A percentile compares a stretch with the other conserved stretches of the same genome.
These are phyloP conservation scores for Campylorhamphus procurvoides DNA, from an alignment of 2,113 vertebrate genomes.

Conservation along the genomic window DNA sequence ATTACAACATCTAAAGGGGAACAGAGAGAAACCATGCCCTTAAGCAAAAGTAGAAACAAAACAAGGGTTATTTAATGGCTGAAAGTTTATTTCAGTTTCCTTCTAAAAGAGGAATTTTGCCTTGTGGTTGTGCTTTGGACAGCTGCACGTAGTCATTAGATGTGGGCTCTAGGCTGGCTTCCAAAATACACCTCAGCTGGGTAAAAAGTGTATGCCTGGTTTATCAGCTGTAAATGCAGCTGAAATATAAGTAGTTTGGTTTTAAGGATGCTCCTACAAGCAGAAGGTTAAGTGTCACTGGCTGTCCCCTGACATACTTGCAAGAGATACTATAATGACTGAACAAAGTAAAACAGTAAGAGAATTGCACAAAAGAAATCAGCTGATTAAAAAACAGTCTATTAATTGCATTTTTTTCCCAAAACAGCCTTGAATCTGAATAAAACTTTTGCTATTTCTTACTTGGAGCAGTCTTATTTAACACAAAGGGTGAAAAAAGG, in stretches of 20 bases:
- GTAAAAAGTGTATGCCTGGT: background rate
- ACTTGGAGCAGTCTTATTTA: background rate
- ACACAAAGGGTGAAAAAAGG: background rate
- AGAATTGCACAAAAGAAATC: background rate
- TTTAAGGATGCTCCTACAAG: background rate
- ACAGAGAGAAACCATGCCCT: background rate
- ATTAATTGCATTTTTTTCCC: background rate
- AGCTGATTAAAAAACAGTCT: background rate
- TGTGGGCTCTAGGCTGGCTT: background rate
- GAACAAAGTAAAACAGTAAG: background rate
- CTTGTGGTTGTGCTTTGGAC: background rate
- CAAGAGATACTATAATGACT: background rate
- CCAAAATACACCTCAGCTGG: constrained; percentile 11
- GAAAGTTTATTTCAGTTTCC: background rate
- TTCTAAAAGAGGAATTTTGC: background rate
- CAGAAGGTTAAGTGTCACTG: background rate
- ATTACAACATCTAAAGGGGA: background rate
- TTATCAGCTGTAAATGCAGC: background rate
- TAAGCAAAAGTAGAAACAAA: background rate
- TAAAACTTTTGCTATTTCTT: background rate
- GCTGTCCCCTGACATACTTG: background rate
- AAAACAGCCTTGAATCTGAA: background rate
- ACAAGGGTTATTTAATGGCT: background rate
- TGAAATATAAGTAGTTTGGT: background rate
- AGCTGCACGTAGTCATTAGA: background rate